These are phyloP conservation scores for Agelas oroides DNA, from an alignment of 37 sponge, comb jelly and placozoan genomes.

Conservation along the genomic window DNA sequence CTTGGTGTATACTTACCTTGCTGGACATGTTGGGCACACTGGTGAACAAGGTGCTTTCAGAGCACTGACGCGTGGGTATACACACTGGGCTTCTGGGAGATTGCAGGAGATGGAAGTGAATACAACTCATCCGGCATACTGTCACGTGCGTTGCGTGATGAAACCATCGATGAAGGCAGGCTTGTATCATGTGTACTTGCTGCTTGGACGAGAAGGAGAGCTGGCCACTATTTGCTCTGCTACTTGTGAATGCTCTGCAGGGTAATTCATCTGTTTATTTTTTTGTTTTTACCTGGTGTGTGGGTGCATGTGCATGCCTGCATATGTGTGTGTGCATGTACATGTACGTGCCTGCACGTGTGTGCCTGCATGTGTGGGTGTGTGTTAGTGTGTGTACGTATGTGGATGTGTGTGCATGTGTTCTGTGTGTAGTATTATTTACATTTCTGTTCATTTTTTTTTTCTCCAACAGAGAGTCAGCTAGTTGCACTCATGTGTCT, in stretches of 20 bases:
- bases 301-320: too few relatives aligned
- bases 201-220: constrained; percentile 38
- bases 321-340: too few relatives aligned
- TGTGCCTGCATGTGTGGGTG: constrained; percentile 27
- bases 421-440: too few relatives aligned
- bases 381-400: too few relatives aligned
- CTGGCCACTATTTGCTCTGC: constrained; percentile 41
- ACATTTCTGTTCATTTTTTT: background rate
- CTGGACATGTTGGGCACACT: constrained; percentile 45
- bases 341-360: too few relatives aligned
- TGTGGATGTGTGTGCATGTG: too few relatives aligned
- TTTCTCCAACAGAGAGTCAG: constrained; percentile 29
- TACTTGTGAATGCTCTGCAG: constrained; percentile 74
- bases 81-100: constrained; percentile 27
- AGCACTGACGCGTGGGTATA: constrained; percentile 64
- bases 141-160: constrained; percentile 53
- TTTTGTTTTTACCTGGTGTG: too few relatives aligned
- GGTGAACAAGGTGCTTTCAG: constrained; percentile 54
- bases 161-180: constrained; percentile 58
- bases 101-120: background rate
- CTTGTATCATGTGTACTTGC: constrained; percentile 25
- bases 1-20: constrained; percentile 50
- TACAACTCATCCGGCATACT: constrained; percentile 17
- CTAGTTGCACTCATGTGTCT: constrained; percentile 60
- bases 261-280: too few relatives aligned